phyloP scores from a whole-genome alignment of 2,113 vertebrate species.

The Antennarius striatus region DNA sequence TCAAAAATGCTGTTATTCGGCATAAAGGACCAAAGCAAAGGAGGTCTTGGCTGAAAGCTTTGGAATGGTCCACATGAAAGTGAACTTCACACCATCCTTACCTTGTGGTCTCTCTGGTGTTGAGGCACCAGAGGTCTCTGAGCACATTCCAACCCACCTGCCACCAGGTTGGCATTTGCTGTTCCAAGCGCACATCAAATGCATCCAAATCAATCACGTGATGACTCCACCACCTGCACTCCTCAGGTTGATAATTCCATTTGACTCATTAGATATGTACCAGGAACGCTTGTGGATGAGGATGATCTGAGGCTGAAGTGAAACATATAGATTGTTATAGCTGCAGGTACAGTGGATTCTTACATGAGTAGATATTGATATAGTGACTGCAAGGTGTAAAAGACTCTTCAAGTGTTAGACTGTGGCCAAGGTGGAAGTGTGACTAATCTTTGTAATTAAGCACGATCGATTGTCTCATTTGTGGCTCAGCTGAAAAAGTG shows the following conservation, averaged over 20 bases:
- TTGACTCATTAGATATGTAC: constrained; percentile 38
- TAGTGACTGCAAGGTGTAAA: constrained; percentile 28
- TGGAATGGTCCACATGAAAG: constrained; percentile 49
- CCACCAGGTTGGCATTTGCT: constrained; percentile 57
- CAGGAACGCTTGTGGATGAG: constrained; percentile 28
- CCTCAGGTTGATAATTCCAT: constrained; percentile 61
- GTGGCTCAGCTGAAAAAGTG: constrained; percentile 43
- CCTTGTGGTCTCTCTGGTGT: constrained; percentile 43
- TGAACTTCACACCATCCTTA: constrained; percentile 63
- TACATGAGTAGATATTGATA: constrained; percentile 26
- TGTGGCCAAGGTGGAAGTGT: constrained; percentile 37
- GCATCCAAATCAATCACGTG: constrained; percentile 63
- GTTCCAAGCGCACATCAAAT: constrained; percentile 71
- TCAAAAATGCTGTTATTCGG: constrained; percentile 41
- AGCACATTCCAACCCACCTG: constrained; percentile 75
- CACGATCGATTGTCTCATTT: constrained; percentile 61
- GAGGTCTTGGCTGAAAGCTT: constrained; percentile 50
- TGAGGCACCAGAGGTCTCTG: constrained; percentile 59
- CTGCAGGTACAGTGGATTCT: constrained; percentile 17
- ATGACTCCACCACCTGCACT: constrained; percentile 61
- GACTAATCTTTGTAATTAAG: constrained; percentile 72
- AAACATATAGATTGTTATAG: constrained; percentile 28
- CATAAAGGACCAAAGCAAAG: constrained; percentile 16
- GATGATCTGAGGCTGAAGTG: constrained; percentile 52
- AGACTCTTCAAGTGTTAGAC: constrained; percentile 16